These are phyloP conservation scores for Euura saliciscinereae DNA, from an alignment of 1,140 invertebrate species.

Conservation along the genomic window DNA sequence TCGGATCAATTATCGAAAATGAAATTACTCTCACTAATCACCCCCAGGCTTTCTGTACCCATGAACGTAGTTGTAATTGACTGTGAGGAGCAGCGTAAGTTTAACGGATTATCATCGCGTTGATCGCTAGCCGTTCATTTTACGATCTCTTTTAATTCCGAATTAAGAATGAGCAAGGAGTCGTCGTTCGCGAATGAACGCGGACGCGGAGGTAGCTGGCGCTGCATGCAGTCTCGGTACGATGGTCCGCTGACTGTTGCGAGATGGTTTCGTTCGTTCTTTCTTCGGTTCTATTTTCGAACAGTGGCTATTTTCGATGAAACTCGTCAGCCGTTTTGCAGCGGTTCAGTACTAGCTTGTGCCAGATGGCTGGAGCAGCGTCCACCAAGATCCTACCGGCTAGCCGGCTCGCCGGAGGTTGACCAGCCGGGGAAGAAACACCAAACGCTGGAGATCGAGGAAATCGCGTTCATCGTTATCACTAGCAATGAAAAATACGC, in stretches of 20 bases:
- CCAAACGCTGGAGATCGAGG: background rate
- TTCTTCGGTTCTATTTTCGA: slow-evolving; percentile 55
- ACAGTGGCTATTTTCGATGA: slow-evolving; percentile 56
- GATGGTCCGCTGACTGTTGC: background rate
- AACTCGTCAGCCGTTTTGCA: slow-evolving; percentile 50
- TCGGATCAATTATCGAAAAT: background rate
- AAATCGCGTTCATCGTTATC: background rate
- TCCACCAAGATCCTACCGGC: slow-evolving; percentile 25
- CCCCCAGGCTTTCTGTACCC: too few relatives aligned
- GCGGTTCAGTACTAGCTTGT: slow-evolving; percentile 47
- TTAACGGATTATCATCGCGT: too few relatives aligned
- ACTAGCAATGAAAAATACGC: too few relatives aligned
- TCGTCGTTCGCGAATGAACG: too few relatives aligned
- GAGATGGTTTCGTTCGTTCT: slow-evolving; percentile 41
- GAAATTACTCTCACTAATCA: too few relatives aligned
- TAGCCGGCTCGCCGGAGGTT: slow-evolving; percentile 13
- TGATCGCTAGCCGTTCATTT: background rate
- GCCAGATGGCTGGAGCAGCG: slow-evolving; percentile 49
- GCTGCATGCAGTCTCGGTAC: background rate
- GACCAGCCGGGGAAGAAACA: background rate
- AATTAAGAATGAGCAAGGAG: background rate
- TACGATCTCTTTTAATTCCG: background rate
- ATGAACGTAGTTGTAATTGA: too few relatives aligned
- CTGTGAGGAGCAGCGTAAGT: too few relatives aligned
- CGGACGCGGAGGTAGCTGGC: background rate